A percentile compares a stretch with the other conserved stretches of the same genome.
These are phyloP conservation scores for Auanema sp. DNA, from an alignment of 2,888 invertebrate genomes.

Conservation along the genomic window DNA sequence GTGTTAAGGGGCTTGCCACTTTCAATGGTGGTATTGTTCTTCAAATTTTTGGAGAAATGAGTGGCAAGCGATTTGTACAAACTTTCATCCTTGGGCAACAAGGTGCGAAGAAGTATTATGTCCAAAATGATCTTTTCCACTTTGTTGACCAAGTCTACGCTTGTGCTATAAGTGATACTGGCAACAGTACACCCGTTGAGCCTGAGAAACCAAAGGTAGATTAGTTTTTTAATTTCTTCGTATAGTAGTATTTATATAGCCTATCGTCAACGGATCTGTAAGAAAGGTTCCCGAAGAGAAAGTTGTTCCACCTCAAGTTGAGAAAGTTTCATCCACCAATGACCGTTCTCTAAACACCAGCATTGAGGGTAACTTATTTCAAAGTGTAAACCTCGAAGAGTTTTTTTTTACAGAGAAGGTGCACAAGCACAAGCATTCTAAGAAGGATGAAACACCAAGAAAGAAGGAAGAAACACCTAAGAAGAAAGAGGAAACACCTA, in stretches of 20 bases:
- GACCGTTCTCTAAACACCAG: neutral
- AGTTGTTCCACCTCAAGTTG: neutral
- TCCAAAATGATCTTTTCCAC: conserved; percentile 39
- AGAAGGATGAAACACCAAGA: conserved; percentile 3
- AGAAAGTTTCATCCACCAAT: too few species aligned
- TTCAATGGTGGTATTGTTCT: conserved; percentile 28
- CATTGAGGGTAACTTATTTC: too few species aligned
- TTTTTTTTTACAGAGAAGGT: neutral
- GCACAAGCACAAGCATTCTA: conserved; percentile 1
- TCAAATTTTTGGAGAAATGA: conserved; percentile 30
- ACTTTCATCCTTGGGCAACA: conserved; percentile 44
- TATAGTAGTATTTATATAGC: neutral
- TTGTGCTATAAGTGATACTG: neutral
- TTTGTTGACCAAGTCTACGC: conserved; percentile 28
- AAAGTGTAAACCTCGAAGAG: neutral
- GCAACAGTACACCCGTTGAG: too few species aligned
- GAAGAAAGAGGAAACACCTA: conserved; percentile 18
- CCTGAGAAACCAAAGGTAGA: too few species aligned
- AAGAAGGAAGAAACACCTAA: conserved; percentile 10
- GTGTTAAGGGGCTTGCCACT: conserved; percentile 24
- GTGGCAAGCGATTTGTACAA: conserved; percentile 38
- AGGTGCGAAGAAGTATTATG: conserved; percentile 44
- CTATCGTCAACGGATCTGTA: conserved; percentile 12
- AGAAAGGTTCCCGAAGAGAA: neutral
- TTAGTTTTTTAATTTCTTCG: too few species aligned